Evolutionary conservation across 2,797 vertebrate species (phyloP).

Genomic region (Eupleurogrammus muticus): DNA sequence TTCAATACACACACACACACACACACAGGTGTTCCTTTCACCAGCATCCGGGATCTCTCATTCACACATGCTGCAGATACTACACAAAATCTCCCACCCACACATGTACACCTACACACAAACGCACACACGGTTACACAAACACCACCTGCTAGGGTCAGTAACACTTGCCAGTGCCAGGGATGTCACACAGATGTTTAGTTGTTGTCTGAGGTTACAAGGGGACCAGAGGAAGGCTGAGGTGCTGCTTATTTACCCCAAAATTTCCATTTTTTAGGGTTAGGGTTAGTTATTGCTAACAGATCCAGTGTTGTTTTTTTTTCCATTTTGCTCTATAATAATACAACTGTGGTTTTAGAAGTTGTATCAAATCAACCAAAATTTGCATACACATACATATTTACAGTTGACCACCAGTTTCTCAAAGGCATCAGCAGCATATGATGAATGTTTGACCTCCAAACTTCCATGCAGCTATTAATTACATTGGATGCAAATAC

Average conservation of each 20-base stretch:
- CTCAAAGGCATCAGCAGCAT: neutral
- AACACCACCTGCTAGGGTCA: constrained; percentile 72
- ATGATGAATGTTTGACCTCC: neutral
- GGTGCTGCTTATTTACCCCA: constrained; percentile 10
- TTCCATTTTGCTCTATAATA: too few species aligned
- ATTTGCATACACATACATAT: neutral
- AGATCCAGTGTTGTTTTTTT: neutral
- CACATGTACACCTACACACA: constrained; percentile 13
- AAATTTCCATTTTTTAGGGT: neutral
- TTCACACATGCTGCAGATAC: constrained; percentile 31
- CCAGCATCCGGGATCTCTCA: constrained; percentile 27
- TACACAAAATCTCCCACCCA: constrained; percentile 34
- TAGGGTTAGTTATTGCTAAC: too few species aligned
- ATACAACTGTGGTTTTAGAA: neutral
- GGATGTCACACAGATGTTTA: constrained; percentile 72
- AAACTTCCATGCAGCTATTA: neutral
- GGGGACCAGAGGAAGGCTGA: constrained; percentile 20
- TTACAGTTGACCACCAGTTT: neutral
- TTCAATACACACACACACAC: constrained; percentile 70
- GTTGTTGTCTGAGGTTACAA: constrained; percentile 44
- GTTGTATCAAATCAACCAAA: constrained; percentile 2
- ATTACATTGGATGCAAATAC: too few species aligned
- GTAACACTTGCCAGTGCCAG: constrained; percentile 48
- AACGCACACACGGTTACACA: constrained; percentile 24
- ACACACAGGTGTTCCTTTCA: constrained; percentile 77